Evolutionary conservation across 92 coral and sea anemone species (phyloP), one percentile per base, ranked within the genome.

Genomic region (Isaurus tuberculatus): DNA sequence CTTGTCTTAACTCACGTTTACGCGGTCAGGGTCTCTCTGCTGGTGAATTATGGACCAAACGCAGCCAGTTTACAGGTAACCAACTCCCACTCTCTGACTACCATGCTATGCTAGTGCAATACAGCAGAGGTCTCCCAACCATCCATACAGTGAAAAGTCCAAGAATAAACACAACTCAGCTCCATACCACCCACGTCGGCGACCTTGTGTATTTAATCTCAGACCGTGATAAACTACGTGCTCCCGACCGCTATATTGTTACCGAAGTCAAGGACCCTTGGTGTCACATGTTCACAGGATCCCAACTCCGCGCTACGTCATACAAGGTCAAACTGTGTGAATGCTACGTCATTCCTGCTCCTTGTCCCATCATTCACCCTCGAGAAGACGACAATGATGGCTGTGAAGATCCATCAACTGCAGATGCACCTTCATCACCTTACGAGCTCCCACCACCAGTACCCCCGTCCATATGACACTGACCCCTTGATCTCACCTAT

Each of bases 301-400:
- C 86, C n/a, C 81, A 34, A 36, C 64, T 82, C 26, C 75, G 81
- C 26, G 81, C 81, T 63, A 22, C 17, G 26, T 67, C 86, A 80
- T 70, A 81, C 86, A 81, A 81, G 69, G 82, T 81, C 77, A 81
- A 69, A 60, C 57, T 67, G 49, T 81, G 82, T 16, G 86, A 66
- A 57, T 67, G 86, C 34, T 81, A 73, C 46, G 46, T 40, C 46
- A 40, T 40, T 11, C 46, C 46, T 11, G 11, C 46, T 40, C 46
- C 46, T 40, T 11, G 46, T 11, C 46, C 46, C 46, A 40, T 11
- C 46, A n/a, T n/a, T n/a, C n/a, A n/a, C n/a, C n/a, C n/a, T n/a
- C n/a, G n/a, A n/a, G n/a, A n/a, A n/a, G n/a, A n/a, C n/a, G n/a
- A n/a, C n/a, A n/a, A n/a, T n/a, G n/a, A n/a, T n/a, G n/a, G n/a